These are phyloP conservation scores for Gallinago paraguaiae DNA, from an alignment of 2,113 vertebrate species.

Conservation along the genomic window DNA sequence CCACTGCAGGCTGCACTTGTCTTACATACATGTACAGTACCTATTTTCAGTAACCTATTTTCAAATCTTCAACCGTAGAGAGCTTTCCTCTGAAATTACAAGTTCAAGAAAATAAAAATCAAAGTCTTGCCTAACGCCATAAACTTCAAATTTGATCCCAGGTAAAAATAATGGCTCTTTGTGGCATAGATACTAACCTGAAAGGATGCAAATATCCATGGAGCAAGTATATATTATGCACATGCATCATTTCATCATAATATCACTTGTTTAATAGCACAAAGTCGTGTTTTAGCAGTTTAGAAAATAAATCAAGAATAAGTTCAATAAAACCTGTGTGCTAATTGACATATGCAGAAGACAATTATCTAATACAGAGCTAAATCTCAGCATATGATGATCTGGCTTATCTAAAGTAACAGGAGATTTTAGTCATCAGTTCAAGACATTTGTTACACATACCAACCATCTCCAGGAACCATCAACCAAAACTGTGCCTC, in stretches of 20 bases:
- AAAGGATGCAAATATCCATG: background rate
- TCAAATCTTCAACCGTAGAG: background rate
- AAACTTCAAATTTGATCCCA: background rate
- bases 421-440: background rate
- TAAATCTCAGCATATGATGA: background rate
- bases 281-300: background rate
- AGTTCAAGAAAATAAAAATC: background rate
- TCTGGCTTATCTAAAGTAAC: background rate
- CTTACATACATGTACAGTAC: background rate
- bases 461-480: background rate
- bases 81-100: background rate
- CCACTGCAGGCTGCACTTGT: rapidly evolving
- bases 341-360: background rate
- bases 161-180: background rate
- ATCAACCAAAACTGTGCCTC: background rate
- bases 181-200: background rate
- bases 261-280: background rate
- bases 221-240: background rate
- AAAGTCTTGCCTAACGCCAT: background rate
- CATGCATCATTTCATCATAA: background rate
- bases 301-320: background rate
- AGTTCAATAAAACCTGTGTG: background rate
- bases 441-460: background rate
- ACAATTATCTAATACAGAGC: background rate
- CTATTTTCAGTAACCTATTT: background rate